These are phyloP conservation scores for Monochamus saltuarius DNA, from an alignment of 1,140 invertebrate genomes.

Conservation along the genomic window DNA sequence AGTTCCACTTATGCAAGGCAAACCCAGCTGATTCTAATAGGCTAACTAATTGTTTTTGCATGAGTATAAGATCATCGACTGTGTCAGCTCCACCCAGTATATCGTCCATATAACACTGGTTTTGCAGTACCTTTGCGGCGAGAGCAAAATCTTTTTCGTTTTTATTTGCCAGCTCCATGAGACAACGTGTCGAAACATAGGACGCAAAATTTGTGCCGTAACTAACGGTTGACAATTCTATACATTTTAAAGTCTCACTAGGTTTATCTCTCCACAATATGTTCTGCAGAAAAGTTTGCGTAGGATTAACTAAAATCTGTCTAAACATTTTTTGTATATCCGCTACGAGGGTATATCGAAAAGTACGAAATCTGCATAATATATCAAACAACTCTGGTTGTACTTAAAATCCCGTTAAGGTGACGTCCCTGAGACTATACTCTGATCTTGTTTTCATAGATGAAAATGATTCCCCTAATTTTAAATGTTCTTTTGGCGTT, in stretches of 20 bases:
- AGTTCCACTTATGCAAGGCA: slow-evolving; percentile 22
- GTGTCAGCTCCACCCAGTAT: slow-evolving; percentile 23
- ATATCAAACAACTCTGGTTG: slow-evolving; percentile 50
- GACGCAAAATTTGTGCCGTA: slow-evolving; percentile 47
- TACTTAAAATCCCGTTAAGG: slow-evolving; percentile 44
- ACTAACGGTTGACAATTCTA: slow-evolving; percentile 46
- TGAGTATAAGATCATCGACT: neutral
- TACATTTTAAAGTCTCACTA: slow-evolving; percentile 34
- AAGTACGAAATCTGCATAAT: slow-evolving; percentile 45
- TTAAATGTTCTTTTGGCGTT: too few species aligned
- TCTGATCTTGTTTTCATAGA: slow-evolving; percentile 40
- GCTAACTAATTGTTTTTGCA: slow-evolving; percentile 1
- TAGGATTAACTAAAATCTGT: slow-evolving; percentile 41
- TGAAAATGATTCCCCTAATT: too few species aligned
- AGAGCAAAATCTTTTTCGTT: slow-evolving; percentile 36
- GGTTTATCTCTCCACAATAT: slow-evolving; percentile 48
- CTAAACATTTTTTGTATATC: slow-evolving; percentile 53
- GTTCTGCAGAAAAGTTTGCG: slow-evolving; percentile 41
- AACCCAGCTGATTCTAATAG: slow-evolving; percentile 10
- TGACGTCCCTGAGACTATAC: slow-evolving; percentile 44
- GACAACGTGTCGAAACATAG: slow-evolving; percentile 39
- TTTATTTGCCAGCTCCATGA: slow-evolving; percentile 39
- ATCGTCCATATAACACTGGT: slow-evolving; percentile 26
- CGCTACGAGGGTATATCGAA: slow-evolving; percentile 36
- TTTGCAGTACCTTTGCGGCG: slow-evolving; percentile 32